Percentiles rank a stretch among this genome's conserved stretches.
These are phyloP conservation scores for Scotopteryx bipunctaria DNA, from an alignment of 2,888 invertebrate genomes.

Conservation along the genomic window DNA sequence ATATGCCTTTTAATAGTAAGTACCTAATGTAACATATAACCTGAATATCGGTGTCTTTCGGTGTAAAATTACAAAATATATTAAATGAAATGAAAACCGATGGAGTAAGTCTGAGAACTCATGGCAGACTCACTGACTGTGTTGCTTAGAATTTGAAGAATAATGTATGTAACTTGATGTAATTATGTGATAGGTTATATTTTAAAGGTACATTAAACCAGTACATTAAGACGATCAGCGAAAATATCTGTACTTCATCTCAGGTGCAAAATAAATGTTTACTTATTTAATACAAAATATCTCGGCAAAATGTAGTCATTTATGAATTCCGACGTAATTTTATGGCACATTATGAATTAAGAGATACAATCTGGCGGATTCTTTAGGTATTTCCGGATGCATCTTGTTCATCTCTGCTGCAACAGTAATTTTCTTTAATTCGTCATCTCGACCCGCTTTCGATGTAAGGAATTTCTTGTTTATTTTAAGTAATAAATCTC, in stretches of 20 bases:
- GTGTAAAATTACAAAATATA: too few relatives aligned
- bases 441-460: constrained; percentile 38
- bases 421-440: constrained; percentile 36
- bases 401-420: constrained; percentile 30
- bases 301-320: constrained; percentile 11
- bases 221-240: neutral
- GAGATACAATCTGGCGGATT: constrained; percentile 31
- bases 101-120: too few relatives aligned
- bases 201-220: too few relatives aligned
- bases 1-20: too few relatives aligned
- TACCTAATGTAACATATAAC: too few relatives aligned
- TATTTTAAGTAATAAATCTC: constrained; percentile 5
- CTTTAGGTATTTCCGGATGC: constrained; percentile 34
- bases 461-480: constrained; percentile 18
- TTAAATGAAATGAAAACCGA: too few relatives aligned
- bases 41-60: too few relatives aligned
- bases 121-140: too few relatives aligned
- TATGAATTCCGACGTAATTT: constrained; percentile 26
- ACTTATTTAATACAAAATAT: neutral
- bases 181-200: too few relatives aligned
- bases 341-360: constrained; percentile 32
- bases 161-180: too few relatives aligned
- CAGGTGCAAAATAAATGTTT: constrained; percentile 1
- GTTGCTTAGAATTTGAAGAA: too few relatives aligned
- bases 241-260: neutral